Evolutionary conservation across 1,140 invertebrate species (phyloP).

Genomic region (Drosophila arawakana): DNA sequence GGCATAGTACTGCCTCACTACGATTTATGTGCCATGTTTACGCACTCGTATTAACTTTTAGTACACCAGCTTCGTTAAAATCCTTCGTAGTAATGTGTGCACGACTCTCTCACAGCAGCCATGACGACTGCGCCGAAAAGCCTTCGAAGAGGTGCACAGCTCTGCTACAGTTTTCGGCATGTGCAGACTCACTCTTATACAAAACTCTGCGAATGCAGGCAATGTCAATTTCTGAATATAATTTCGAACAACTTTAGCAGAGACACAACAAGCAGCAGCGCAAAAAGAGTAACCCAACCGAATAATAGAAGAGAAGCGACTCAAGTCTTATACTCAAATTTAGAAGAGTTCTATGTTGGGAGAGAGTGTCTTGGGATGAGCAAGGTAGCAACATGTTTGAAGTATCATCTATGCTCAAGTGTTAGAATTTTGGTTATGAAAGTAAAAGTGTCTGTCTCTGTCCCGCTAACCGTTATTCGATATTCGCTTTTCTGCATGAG

Average conservation of each 20-base stretch:
- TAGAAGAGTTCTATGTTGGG: slow-evolving; percentile 12
- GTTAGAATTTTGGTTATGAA: slow-evolving; percentile 69
- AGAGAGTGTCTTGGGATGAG: not conserved
- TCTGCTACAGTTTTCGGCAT: slow-evolving; percentile 53
- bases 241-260: slow-evolving; percentile 46
- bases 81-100: not conserved
- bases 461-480: not conserved
- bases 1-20: slow-evolving; percentile 57
- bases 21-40: slow-evolving; percentile 36
- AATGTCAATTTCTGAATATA: slow-evolving; percentile 56
- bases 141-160: slow-evolving; percentile 31
- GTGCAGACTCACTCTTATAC: slow-evolving; percentile 64
- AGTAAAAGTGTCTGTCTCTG: slow-evolving; percentile 60
- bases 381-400: slow-evolving; percentile 43
- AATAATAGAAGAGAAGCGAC: slow-evolving; percentile 1
- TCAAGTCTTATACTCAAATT: slow-evolving; percentile 7
- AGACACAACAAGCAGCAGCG: not conserved
- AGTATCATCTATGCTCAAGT: slow-evolving; percentile 32
- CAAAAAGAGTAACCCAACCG: slow-evolving; percentile 6
- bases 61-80: slow-evolving; percentile 55
- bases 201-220: slow-evolving; percentile 19
- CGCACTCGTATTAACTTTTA: slow-evolving; percentile 56
- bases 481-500: slow-evolving; percentile 19
- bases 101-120: slow-evolving; percentile 60
- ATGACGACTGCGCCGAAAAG: slow-evolving; percentile 40